These are phyloP conservation scores for Drosophila prolongata DNA, from an alignment of 2,888 invertebrate species.

Conservation along the genomic window DNA sequence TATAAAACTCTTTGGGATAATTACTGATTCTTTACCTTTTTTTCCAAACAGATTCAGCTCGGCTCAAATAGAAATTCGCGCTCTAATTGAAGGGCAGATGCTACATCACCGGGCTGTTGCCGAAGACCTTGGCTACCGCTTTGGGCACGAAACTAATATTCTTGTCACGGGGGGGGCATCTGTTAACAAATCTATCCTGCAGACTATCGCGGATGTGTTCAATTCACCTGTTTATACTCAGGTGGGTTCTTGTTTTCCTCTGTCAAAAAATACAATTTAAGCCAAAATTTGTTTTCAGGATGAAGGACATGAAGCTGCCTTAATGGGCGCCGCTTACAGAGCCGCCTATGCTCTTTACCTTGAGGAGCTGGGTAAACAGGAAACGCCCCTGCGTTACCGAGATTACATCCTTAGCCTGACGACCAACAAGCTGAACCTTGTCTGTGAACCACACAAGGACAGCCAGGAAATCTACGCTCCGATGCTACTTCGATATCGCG, in stretches of 20 bases:
- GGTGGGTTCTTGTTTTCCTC: conserved; percentile 83
- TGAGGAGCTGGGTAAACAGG: conserved; percentile 53
- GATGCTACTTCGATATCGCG: conserved; percentile 89
- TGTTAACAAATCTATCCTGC: conserved; percentile 92
- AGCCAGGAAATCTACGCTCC: conserved; percentile 90
- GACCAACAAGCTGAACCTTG: conserved; percentile 85
- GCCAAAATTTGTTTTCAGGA: conserved; percentile 85
- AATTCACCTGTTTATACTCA: conserved; percentile 95
- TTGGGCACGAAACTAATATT: conserved; percentile 89
- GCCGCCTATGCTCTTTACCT: conserved; percentile 87
- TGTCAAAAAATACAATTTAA: neutral
- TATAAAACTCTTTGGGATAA: too few species aligned
- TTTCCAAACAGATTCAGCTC: conserved; percentile 76
- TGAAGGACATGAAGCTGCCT: conserved; percentile 91
- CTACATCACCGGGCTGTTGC: conserved; percentile 92
- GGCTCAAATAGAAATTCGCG: conserved; percentile 93
- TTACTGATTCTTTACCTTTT: neutral
- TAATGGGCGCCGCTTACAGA: conserved; percentile 92
- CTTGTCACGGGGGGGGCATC: conserved; percentile 98
- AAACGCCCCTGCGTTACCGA: conserved; percentile 65
- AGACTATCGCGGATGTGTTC: conserved; percentile 96
- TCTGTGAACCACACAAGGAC: conserved; percentile 90
- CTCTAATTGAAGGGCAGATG: conserved; percentile 97
- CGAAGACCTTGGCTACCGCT: conserved; percentile 91
- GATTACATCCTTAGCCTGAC: conserved; percentile 81